Conservation (phyloP, 2,888 invertebrate species). For the Clitarchus hookeri region DNA sequence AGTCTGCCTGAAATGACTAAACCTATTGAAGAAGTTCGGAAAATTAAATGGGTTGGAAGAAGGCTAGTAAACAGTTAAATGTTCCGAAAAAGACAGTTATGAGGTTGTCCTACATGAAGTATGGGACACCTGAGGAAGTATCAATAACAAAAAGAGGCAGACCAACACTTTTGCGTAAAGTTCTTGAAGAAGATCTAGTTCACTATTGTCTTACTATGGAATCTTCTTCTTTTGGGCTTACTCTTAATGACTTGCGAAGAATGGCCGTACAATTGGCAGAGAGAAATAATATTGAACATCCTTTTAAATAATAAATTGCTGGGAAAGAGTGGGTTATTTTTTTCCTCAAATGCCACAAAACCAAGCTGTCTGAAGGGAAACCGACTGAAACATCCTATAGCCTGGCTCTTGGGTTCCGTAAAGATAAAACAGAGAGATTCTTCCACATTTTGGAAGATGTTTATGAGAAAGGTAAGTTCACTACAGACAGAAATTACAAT, state of each 20-base stretch:
- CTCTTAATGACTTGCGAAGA: background rate
- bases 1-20: background rate
- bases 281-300: conserved; percentile 28
- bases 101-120: conserved; percentile 34
- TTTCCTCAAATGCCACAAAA: too few species aligned
- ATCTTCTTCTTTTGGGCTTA: conserved; percentile 27
- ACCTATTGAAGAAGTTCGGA: conserved; percentile 33
- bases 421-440: too few species aligned
- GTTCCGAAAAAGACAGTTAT: conserved; percentile 35
- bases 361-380: too few species aligned
- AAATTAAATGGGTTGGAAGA: conserved; percentile 29
- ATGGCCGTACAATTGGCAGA: conserved; percentile 32
- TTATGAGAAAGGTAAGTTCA: too few species aligned
- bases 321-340: background rate
- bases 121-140: conserved; percentile 34
- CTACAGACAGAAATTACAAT: too few species aligned
- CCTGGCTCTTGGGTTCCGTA: too few species aligned
- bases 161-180: conserved; percentile 19
- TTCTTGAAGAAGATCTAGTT: background rate
- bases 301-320: conserved; percentile 23
- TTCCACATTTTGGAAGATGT: too few species aligned
- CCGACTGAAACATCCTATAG: too few species aligned
- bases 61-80: conserved; percentile 32
- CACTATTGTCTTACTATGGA: conserved; percentile 29
- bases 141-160: conserved; percentile 29